These are phyloP conservation scores for Frieseomelitta varia DNA, from an alignment of 1,140 invertebrate species.

Conservation along the genomic window DNA sequence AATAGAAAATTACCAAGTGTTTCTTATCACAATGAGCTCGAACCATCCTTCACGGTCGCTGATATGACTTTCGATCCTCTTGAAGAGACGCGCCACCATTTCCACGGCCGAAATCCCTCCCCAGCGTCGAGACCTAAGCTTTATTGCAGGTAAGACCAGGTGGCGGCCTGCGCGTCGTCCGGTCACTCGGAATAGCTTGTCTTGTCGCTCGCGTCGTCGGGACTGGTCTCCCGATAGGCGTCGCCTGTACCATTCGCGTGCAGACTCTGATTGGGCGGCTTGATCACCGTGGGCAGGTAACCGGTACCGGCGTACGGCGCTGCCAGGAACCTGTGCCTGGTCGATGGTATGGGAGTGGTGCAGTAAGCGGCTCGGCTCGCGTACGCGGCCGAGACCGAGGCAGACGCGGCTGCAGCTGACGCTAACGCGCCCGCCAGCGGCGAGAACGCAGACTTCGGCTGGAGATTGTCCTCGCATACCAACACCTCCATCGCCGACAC, in stretches of 20 bases:
- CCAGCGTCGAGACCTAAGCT: conserved; percentile 11
- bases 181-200: conserved; percentile 81
- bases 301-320: conserved; percentile 91
- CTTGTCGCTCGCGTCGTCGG: conserved; percentile 80
- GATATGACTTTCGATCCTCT: neutral
- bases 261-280: conserved; percentile 82
- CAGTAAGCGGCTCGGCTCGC: conserved; percentile 81
- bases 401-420: conserved; percentile 83
- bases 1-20: neutral
- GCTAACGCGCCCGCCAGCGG: conserved; percentile 85
- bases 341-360: conserved; percentile 80
- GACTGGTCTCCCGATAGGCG: conserved; percentile 77
- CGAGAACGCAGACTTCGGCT: conserved; percentile 88
- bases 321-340: conserved; percentile 87
- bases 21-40: neutral
- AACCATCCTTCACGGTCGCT: neutral
- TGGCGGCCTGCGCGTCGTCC: conserved; percentile 62
- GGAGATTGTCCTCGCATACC: conserved; percentile 86
- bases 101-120: conserved; percentile 2
- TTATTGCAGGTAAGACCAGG: conserved; percentile 70
- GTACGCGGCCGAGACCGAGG: conserved; percentile 82
- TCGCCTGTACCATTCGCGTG: conserved; percentile 77
- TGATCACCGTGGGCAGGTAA: conserved; percentile 89
- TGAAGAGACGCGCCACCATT: neutral
- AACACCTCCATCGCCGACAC: conserved; percentile 95